Base-by-base conservation (phyloP, 2,797 vertebrate species). In the Molossus molossus region DNA sequence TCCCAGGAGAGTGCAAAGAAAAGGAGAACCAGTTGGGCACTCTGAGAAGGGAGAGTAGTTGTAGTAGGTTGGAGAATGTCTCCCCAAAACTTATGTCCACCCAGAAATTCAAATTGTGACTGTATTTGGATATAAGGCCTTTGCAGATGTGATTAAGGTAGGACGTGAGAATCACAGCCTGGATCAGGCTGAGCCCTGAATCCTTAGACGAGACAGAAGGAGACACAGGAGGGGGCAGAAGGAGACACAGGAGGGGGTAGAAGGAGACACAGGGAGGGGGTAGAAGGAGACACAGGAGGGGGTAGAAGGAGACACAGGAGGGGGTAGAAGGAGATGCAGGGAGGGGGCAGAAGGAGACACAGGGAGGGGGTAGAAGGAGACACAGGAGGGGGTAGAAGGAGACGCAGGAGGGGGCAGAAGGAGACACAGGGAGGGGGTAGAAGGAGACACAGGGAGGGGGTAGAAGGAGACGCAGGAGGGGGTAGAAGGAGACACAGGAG, bases 21-120 rank as follows among this genome's bases (percentile, higher is more conserved):
- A 9, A 50, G 25, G 25, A 29, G 45, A 17, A 1, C 70, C 3
- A 10, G 70, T 4, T 20, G 12, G 25, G 2, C 3, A 14, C 23
- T 9, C 17, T 15, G 69, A 69, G 72, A 45, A 90, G 76, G 64
- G 62, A 69, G 72, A 9, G 33, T 9, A 9, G 53, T 27, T 5
- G 17, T 14, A 0, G 0, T 9, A 27, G 12, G 23, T 48, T 2
- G 4, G 33, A 20, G 4, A 4, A 5, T 5, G 9, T 18, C 15
- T 53, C 18, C 9, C 1, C 14, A 17, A 55, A 70, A 17, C 3
- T 12, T 23, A 23, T 4, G 10, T 21, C 64, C 25, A 57, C 33
- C n/a, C 37, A 13, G 33, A 62, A 25, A 17, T 48, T 48, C 18
- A 29, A 73, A 77, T 9, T 1, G 48, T 9, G 67, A 7, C 60